Percentiles rank a stretch among this genome's conserved stretches.
Evolutionary conservation across 2,113 vertebrate genomes (phyloP).

Genomic region (Macquaria australasica): DNA sequence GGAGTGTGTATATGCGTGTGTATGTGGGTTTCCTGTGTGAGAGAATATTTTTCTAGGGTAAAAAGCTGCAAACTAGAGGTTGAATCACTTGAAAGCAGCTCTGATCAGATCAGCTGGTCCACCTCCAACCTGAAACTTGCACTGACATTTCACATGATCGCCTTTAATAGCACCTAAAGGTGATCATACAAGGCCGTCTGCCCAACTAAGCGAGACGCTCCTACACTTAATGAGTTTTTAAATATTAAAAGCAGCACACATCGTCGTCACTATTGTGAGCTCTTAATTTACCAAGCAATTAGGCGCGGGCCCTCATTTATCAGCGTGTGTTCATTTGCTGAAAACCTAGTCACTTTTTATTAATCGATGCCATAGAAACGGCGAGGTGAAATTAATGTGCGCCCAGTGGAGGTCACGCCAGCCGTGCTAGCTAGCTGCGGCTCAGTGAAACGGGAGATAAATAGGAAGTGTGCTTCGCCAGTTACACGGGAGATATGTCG

Average conservation of each 20-base stretch:
- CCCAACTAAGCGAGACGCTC: conserved; percentile 91
- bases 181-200: conserved; percentile 67
- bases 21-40: background rate
- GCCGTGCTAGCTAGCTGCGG: conserved; percentile 74
- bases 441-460: conserved; percentile 75
- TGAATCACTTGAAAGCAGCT: conserved; percentile 41
- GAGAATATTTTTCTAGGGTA: background rate
- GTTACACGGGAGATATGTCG: conserved; percentile 85
- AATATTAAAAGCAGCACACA: conserved; percentile 96
- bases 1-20: background rate
- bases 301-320: conserved; percentile 98
- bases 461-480: conserved; percentile 77
- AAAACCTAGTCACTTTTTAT: conserved; percentile 97
- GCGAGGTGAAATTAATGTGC: conserved; percentile 95
- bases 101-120: conserved; percentile 38
- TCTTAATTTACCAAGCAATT: conserved; percentile 99
- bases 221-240: conserved; percentile 97
- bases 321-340: conserved; percentile 94
- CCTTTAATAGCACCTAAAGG: conserved; percentile 71
- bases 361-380: conserved; percentile 94
- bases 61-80: conserved; percentile 6
- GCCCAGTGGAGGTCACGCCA: conserved; percentile 91
- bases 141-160: conserved; percentile 63
- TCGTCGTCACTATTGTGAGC: conserved; percentile 94
- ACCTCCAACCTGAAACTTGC: conserved; percentile 49